Evolutionary conservation across 2,113 vertebrate genomes (phyloP).

Genomic region (Carettochelys insculpta): DNA sequence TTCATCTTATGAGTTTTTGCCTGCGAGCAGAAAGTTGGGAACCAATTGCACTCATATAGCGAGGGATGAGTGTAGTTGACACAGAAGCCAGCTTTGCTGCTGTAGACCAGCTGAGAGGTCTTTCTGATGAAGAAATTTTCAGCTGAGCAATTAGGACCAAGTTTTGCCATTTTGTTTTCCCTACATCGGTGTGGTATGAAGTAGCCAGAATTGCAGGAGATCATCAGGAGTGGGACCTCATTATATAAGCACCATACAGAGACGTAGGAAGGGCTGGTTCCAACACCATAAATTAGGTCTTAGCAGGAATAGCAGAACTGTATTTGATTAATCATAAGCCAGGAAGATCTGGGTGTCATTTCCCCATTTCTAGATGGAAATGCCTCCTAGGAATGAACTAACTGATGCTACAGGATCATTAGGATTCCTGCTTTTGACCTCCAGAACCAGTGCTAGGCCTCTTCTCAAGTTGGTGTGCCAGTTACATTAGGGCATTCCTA

Average conservation of each 20-base stretch:
- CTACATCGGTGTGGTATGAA: background rate
- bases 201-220: background rate
- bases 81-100: background rate
- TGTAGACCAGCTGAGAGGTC: background rate
- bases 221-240: background rate
- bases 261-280: background rate
- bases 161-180: background rate
- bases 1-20: no score
- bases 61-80: no score
- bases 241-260: background rate
- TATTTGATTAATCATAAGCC: background rate
- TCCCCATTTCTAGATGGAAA: background rate
- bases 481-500: background rate
- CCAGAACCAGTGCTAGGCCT: background rate
- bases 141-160: background rate
- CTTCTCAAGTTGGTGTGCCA: background rate
- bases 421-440: constrained; percentile 48
- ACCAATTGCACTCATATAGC: no score
- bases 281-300: background rate
- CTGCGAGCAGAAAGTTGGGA: no score
- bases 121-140: background rate
- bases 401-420: constrained; percentile 33
- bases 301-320: background rate
- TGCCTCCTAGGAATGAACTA: background rate
- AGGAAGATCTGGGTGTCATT: background rate